Conservation (phyloP, 2,797 vertebrate species). For the Pseudomugil gertrudae region DNA sequence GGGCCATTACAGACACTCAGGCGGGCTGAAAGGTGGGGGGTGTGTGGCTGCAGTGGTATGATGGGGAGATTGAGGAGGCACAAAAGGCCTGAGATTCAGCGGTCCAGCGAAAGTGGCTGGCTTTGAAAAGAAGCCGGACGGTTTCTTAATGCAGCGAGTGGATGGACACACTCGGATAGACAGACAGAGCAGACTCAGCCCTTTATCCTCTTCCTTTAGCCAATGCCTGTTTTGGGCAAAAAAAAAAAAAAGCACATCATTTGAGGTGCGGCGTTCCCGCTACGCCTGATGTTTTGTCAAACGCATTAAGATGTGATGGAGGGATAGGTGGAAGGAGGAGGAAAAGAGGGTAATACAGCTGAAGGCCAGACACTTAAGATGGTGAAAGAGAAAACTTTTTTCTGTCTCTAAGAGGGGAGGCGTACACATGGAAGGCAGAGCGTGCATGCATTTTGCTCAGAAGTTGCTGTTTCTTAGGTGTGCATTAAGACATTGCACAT, state of each 20-base stretch:
- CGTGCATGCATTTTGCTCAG: constrained; percentile 21
- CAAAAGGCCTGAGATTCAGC: constrained; percentile 93
- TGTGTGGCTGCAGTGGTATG: constrained; percentile 42
- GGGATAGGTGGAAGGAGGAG: constrained; percentile 45
- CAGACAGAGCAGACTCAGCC: constrained; percentile 75
- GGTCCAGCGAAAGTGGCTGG: constrained; percentile 89
- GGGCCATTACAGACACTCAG: constrained; percentile 95
- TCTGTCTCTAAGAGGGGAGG: constrained; percentile 20
- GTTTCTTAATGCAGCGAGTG: constrained; percentile 79
- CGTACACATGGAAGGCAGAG: constrained; percentile 3
- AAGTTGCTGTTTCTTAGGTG: constrained; percentile 42
- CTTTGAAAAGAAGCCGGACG: constrained; percentile 86
- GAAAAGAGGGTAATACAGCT: constrained; percentile 52
- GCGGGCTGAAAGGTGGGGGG: constrained; percentile 48
- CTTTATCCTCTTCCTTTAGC: constrained; percentile 78
- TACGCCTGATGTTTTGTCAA: constrained; percentile 74
- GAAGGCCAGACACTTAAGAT: constrained; percentile 65
- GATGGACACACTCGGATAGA: constrained; percentile 73
- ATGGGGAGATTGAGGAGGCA: constrained; percentile 70
- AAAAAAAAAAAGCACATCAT: constrained; percentile 81
- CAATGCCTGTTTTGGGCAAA: constrained; percentile 70
- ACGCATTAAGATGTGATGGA: constrained; percentile 75
- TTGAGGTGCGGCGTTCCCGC: constrained; percentile 60
- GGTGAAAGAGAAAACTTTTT: constrained; percentile 65
- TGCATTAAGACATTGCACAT: constrained; percentile 50